Evolutionary conservation across 2,888 invertebrate genomes (phyloP).

Genomic region (Cybosia mesomella): DNA sequence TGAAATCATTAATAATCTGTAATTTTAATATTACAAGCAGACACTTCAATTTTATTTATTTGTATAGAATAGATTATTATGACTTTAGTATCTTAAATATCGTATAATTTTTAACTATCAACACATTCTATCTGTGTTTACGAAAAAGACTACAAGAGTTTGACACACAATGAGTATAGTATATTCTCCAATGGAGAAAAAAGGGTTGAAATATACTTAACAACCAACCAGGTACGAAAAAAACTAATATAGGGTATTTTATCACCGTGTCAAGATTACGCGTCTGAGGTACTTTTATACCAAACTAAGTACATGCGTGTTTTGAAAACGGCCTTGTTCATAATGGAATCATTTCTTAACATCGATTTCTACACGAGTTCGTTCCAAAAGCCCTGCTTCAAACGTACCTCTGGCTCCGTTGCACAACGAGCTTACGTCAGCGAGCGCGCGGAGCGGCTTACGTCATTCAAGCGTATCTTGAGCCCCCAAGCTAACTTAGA

Average conservation of each 20-base stretch:
- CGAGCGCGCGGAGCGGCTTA: constrained; percentile 83
- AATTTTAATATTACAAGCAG: too few relatives aligned
- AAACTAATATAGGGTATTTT: constrained; percentile 18
- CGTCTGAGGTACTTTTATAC: constrained; percentile 13
- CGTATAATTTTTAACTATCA: neutral
- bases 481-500: constrained; percentile 70
- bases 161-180: constrained; percentile 12
- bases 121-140: neutral
- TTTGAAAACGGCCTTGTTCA: constrained; percentile 75
- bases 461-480: constrained; percentile 80
- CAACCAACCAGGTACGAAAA: neutral
- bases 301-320: constrained; percentile 47
- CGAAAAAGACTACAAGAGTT: constrained; percentile 8
- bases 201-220: constrained; percentile 18
- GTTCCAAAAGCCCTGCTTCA: constrained; percentile 82
- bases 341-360: constrained; percentile 79
- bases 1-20: too few relatives aligned
- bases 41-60: too few relatives aligned
- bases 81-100: neutral
- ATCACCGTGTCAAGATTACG: constrained; percentile 14
- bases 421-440: constrained; percentile 87
- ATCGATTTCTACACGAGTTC: constrained; percentile 83
- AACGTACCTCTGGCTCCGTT: constrained; percentile 84
- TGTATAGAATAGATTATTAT: too few relatives aligned
- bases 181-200: constrained; percentile 23